Evolutionary conservation across 2,113 vertebrate species (phyloP), one percentile per base, ranked within the genome.

Genomic region (Sprattus sprattus): DNA sequence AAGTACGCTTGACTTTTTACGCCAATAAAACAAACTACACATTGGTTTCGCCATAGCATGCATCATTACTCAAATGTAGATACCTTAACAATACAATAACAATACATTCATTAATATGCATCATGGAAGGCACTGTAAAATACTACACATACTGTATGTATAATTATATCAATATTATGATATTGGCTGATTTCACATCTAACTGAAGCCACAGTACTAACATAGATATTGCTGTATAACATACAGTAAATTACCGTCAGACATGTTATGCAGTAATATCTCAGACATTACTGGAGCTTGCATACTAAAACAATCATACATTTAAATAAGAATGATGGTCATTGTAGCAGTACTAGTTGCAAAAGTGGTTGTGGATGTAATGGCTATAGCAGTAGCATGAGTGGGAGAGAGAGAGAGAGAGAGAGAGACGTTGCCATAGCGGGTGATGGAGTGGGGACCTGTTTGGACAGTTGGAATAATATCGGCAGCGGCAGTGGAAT

Each of bases 121-220:
- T 39, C 39, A 39, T 39, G 39, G 2, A 39, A 39, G 39, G 39
- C 39, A 39, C 39, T 39, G 39, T 39, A 39, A 39, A 39, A 39
- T 39, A n/a, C n/a, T n/a, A n/a, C n/a, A n/a, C n/a, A n/a, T n/a
- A n/a, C n/a, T n/a, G n/a, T n/a, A 39, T 39, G 39, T 39, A 39
- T 39, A 39, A 39, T 78, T 78, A 78, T 16, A 44, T 78, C 71
- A 78, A 78, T 78, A 78, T 78, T n/a, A 67, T 67, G 64, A n/a
- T 39, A 7, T 16, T 44, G 39, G 39, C 28, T 32, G 28, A 39
- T 39, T 78, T 78, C 71, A 78, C 28, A 78, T 1, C 13, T 78
- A 39, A 15, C 15, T 18, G 28, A 32, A 39, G 0, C 28, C 28
- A 39, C 39, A 1, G 39, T 39, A 39, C 39, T 39, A 39, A 39